Evolutionary conservation across 2,888 invertebrate genomes (phyloP).

Genomic region (Isoperla grammatica): DNA sequence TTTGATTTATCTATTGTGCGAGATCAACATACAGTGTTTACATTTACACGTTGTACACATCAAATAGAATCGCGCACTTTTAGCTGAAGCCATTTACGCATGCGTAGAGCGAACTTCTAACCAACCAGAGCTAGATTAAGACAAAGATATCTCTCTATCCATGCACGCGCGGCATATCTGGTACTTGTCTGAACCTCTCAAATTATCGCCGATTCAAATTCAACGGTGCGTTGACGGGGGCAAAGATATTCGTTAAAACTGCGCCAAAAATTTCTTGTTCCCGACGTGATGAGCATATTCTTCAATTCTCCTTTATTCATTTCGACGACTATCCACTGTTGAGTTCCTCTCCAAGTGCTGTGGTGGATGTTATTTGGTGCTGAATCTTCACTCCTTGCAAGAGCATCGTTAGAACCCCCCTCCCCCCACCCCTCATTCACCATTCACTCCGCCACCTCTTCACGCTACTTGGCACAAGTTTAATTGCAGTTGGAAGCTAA

Average conservation of each 20-base stretch:
- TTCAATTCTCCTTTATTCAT: not conserved
- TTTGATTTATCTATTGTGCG: too few species aligned
- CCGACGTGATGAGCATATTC: not conserved
- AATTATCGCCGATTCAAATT: not conserved
- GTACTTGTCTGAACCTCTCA: not conserved
- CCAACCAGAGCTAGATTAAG: too few species aligned
- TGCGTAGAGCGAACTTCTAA: too few species aligned
- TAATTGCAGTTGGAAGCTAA: slow-evolving; percentile 23
- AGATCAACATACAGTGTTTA: too few species aligned
- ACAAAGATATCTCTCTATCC: too few species aligned
- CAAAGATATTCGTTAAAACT: slow-evolving; percentile 9
- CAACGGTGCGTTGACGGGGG: not conserved
- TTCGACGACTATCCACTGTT: not conserved
- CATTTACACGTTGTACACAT: too few species aligned
- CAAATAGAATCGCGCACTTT: too few species aligned
- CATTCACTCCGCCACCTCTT: slow-evolving; percentile 15
- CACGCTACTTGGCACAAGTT: slow-evolving; percentile 21
- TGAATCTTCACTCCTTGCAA: not conserved
- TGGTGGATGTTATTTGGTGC: too few species aligned
- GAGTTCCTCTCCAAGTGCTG: not conserved
- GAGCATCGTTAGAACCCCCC: slow-evolving; percentile 5
- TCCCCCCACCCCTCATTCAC: slow-evolving; percentile 2
- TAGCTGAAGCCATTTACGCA: too few species aligned
- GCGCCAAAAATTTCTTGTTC: slow-evolving; percentile 6
- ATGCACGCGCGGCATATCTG: too few species aligned